These are phyloP conservation scores for Ennomos quercinarius DNA, from an alignment of 2,888 invertebrate genomes.

Conservation along the genomic window DNA sequence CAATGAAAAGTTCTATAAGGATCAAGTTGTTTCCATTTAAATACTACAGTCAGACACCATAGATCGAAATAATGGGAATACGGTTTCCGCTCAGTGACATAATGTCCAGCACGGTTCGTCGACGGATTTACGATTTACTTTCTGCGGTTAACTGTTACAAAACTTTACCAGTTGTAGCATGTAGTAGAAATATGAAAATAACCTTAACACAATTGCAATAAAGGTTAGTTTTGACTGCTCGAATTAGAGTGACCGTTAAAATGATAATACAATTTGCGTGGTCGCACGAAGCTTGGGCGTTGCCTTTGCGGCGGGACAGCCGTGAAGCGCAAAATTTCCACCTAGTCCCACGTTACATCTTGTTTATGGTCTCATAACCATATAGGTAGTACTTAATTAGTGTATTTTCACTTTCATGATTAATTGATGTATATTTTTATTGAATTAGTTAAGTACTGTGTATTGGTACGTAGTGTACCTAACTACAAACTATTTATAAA, in stretches of 20 bases:
- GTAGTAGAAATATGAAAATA: constrained; percentile 23
- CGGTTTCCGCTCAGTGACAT: constrained; percentile 58
- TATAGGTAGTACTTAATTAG: constrained; percentile 20
- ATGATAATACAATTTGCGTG: constrained; percentile 71
- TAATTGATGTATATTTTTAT: constrained; percentile 3
- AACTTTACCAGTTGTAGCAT: constrained; percentile 45
- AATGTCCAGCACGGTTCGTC: constrained; percentile 53
- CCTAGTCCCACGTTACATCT: constrained; percentile 41
- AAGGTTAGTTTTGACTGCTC: constrained; percentile 41
- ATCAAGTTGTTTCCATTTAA: too few relatives aligned
- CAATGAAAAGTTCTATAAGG: too few relatives aligned
- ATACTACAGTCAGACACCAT: constrained; percentile 10
- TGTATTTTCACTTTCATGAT: constrained; percentile 14
- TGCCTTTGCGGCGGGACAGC: constrained; percentile 54
- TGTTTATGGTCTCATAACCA: constrained; percentile 37
- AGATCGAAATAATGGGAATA: constrained; percentile 43
- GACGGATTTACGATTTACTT: constrained; percentile 67
- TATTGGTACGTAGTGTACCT: neutral
- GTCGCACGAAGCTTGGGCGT: constrained; percentile 55
- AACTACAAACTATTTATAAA: too few relatives aligned
- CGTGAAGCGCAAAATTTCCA: constrained; percentile 51
- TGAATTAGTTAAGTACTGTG: neutral
- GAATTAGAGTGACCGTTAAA: constrained; percentile 49
- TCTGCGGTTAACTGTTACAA: constrained; percentile 65
- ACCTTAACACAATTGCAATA: constrained; percentile 30